Evolutionary conservation across 2,888 invertebrate species (phyloP).

Genomic region (Thera britannica): DNA sequence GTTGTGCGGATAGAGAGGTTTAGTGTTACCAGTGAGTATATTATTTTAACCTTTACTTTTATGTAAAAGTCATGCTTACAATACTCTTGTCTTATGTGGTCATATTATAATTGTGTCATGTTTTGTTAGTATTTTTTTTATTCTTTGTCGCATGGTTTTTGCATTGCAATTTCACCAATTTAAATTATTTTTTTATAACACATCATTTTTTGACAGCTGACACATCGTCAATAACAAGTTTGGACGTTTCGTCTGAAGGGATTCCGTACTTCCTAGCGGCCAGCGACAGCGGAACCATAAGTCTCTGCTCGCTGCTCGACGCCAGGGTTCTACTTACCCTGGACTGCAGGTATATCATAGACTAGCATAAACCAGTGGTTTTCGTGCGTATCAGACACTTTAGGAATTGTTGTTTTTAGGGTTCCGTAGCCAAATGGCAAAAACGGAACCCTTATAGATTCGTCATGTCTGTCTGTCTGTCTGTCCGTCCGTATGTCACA

Average conservation of each 20-base stretch:
- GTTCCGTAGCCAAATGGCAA: no score
- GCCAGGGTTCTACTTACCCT: constrained; percentile 69
- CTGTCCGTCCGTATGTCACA: no score
- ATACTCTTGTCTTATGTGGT: no score
- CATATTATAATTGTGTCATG: no score
- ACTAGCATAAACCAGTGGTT: neutral
- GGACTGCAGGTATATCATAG: constrained; percentile 62
- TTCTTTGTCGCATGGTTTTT: neutral
- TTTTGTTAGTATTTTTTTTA: no score
- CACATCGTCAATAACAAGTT: constrained; percentile 60
- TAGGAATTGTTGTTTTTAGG: neutral
- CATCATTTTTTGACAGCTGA: constrained; percentile 59
- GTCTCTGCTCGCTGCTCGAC: constrained; percentile 64
- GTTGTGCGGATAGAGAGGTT: constrained; percentile 59
- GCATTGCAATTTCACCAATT: no score
- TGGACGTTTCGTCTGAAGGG: constrained; percentile 60
- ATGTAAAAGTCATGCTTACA: no score
- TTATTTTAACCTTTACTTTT: neutral
- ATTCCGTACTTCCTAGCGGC: constrained; percentile 69
- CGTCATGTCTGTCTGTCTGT: no score
- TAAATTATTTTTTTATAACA: no score
- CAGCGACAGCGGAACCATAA: constrained; percentile 68
- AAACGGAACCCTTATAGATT: no score
- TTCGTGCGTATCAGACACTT: neutral
- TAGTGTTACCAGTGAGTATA: constrained; percentile 65